These are phyloP conservation scores for Cyphomyrmex costatus DNA, from an alignment of 1,140 invertebrate species.

Conservation along the genomic window DNA sequence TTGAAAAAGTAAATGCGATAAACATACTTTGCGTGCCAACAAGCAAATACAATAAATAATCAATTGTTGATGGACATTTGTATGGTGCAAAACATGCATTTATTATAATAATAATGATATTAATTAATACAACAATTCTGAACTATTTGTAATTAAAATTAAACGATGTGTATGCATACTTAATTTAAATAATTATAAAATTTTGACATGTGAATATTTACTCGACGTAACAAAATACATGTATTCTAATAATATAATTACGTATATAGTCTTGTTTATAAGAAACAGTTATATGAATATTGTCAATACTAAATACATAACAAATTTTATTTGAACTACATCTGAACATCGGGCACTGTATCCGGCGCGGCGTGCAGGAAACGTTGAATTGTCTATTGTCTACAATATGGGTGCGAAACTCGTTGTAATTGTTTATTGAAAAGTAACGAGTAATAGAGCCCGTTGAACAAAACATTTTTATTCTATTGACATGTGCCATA, in stretches of 20 bases:
- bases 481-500: constrained; percentile 18
- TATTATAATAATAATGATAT: background rate
- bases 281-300: background rate
- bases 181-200: constrained; percentile 8
- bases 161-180: background rate
- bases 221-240: background rate
- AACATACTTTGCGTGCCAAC: background rate
- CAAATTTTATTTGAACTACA: constrained; percentile 33
- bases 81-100: background rate
- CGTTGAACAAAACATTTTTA: constrained; percentile 37
- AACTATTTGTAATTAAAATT: constrained; percentile 10
- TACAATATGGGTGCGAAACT: background rate
- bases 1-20: background rate
- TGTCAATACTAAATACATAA: background rate
- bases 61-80: background rate
- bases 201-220: too few species aligned
- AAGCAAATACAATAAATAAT: constrained; percentile 16
- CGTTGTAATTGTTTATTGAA: constrained; percentile 44
- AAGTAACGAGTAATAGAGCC: constrained; percentile 42
- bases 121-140: background rate
- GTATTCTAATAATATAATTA: constrained; percentile 17
- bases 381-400: constrained; percentile 28
- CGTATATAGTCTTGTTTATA: background rate
- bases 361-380: background rate
- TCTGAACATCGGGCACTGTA: background rate